Conservation (phyloP, 2,113 vertebrate species). For the Psettodes erumei region DNA sequence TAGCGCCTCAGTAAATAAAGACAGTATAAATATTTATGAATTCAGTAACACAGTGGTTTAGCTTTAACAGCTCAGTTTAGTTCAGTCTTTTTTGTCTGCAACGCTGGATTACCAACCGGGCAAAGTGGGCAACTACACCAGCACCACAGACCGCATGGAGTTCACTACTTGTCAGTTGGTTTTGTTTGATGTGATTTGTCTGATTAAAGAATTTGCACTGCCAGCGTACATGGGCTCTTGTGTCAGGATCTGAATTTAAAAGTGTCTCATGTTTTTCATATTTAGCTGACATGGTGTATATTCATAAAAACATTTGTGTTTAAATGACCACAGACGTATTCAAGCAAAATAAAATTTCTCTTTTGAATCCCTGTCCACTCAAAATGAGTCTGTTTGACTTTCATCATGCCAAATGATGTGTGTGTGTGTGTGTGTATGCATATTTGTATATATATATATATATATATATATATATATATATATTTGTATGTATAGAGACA, state of each 20-base stretch:
- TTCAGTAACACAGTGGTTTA: neutral
- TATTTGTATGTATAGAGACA: too few relatives aligned
- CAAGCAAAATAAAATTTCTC: too few relatives aligned
- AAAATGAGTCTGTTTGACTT: neutral
- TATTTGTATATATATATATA: too few relatives aligned
- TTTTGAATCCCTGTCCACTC: neutral
- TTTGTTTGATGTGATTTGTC: neutral
- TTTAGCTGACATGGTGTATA: neutral
- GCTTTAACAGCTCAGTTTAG: constrained; percentile 23
- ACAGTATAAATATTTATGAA: constrained; percentile 54
- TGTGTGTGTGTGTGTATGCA: too few relatives aligned
- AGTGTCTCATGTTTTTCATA: neutral
- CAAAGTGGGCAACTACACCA: neutral
- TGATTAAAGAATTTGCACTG: neutral
- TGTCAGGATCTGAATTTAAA: neutral
- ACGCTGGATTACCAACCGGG: constrained; percentile 2
- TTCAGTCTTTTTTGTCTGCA: neutral
- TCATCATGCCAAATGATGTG: neutral
- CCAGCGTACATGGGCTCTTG: neutral
- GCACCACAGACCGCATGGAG: neutral
- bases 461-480: too few relatives aligned
- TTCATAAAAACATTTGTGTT: neutral
- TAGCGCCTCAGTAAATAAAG: constrained; percentile 33
- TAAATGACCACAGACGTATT: neutral
- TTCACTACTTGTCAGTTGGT: neutral